Evolutionary conservation across 2,113 vertebrate species (phyloP), one percentile per base, ranked within the genome.

Genomic region (Panurus biarmicus): DNA sequence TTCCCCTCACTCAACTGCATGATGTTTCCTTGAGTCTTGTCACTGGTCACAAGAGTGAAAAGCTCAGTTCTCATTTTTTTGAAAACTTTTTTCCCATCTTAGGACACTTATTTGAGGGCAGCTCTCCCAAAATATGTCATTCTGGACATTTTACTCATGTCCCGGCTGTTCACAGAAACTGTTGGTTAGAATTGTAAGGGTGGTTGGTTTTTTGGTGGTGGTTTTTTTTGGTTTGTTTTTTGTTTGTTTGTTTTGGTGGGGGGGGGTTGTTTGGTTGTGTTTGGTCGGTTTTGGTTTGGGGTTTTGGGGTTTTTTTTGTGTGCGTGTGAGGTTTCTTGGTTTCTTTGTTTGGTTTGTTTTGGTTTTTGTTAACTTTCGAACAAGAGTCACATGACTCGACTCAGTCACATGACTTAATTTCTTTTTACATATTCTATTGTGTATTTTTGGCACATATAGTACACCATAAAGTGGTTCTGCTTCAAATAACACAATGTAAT

Each of bases 241-340:
- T 19, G 9, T 20, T 58, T 66, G 19, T 2, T 38, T 66, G 11
- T 0, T 47, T 44, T n/a, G n/a, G 22, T 6, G 10, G 10, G 14
- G 10, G 9, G 14, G 19, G 57, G 16, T 60, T 51, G 15, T 38
- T 47, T 26, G 0, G 4, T 42, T 61, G 12, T 3, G 14, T 10
- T 62, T n/a, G 22, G 3, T n/a, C n/a, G n/a, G n/a, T 44, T 44
- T 44, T n/a, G 22, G 3, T 36, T 64, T 57, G 50, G 50, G 9
- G 9, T 58, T 13, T 22, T 35, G 14, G 40, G 40, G 2, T 6
- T 1, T 19, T 29, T 53, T 44, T 44, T 56, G 12, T 44, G 21
- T 28, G n/a, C 12, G 1, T 24, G 2, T 5, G 2, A 12, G 8
- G 4, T 47, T 66, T 73, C 40, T 31, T 33, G 6, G n/a, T n/a